Conservation (phyloP, 1,140 invertebrate genomes). For the Drosophila santomea region DNA sequence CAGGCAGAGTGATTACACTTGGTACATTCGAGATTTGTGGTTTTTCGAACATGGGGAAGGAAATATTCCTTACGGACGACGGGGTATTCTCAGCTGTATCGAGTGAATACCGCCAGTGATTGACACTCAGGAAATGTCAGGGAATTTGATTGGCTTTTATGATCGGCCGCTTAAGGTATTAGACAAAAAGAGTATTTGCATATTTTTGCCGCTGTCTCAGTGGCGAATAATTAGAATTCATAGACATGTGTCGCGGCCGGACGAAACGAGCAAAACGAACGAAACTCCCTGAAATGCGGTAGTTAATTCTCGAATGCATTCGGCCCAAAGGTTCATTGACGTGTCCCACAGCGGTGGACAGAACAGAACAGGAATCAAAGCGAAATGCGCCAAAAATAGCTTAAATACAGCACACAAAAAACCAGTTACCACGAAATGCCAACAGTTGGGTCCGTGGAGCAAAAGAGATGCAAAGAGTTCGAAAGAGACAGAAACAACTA, state of each 20-base stretch:
- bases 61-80: slow-evolving; percentile 28
- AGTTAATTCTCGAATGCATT: slow-evolving; percentile 36
- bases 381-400: slow-evolving; percentile 80
- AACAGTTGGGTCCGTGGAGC: background rate
- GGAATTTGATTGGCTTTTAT: slow-evolving; percentile 78
- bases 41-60: slow-evolving; percentile 25
- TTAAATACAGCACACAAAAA: slow-evolving; percentile 65
- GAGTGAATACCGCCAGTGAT: slow-evolving; percentile 63
- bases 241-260: slow-evolving; percentile 62
- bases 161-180: slow-evolving; percentile 63
- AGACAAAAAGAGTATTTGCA: slow-evolving; percentile 73
- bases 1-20: slow-evolving; percentile 54
- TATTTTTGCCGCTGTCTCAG: slow-evolving; percentile 59
- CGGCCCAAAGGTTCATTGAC: slow-evolving; percentile 67
- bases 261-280: slow-evolving; percentile 20
- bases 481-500: slow-evolving; percentile 16
- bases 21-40: slow-evolving; percentile 49
- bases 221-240: slow-evolving; percentile 74
- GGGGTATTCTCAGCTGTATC: background rate
- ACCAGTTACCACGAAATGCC: slow-evolving; percentile 66
- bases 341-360: slow-evolving; percentile 45
- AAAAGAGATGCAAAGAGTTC: slow-evolving; percentile 14
- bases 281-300: slow-evolving; percentile 15
- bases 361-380: slow-evolving; percentile 78
- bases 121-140: slow-evolving; percentile 81